A percentile compares a stretch with the other conserved stretches of the same genome.
These are phyloP conservation scores for Drosophila punjabiensis DNA, from an alignment of 1,140 invertebrate genomes.

Conservation along the genomic window DNA sequence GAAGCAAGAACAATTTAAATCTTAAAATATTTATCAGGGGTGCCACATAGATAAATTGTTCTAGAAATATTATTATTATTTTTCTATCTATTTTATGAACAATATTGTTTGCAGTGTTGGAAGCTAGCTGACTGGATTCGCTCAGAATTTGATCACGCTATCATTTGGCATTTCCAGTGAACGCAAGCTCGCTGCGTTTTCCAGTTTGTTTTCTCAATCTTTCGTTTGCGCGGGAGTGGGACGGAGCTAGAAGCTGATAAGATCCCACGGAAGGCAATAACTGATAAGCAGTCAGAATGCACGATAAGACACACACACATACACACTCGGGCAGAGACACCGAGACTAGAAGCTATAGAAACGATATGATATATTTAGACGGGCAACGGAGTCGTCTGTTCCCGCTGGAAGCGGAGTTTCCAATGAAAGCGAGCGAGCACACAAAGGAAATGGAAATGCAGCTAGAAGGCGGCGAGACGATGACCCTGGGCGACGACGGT, in stretches of 20 bases:
- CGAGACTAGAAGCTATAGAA: constrained; percentile 16
- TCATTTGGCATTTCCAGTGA: constrained; percentile 67
- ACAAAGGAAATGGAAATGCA: constrained; percentile 51
- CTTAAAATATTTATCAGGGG: background rate
- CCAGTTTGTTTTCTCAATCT: constrained; percentile 81
- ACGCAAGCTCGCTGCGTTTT: constrained; percentile 30
- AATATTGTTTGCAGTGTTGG: constrained; percentile 30
- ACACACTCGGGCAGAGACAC: constrained; percentile 18
- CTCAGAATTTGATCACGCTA: constrained; percentile 56
- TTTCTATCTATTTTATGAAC: background rate
- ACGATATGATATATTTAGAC: constrained; percentile 4
- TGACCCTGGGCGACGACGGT: constrained; percentile 42
- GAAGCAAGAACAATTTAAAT: no score
- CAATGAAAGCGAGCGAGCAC: constrained; percentile 38
- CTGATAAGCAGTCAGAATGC: constrained; percentile 60
- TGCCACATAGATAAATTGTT: background rate
- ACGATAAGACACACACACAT: constrained; percentile 44
- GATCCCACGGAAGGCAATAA: constrained; percentile 53
- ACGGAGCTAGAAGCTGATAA: constrained; percentile 52
- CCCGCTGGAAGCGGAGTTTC: constrained; percentile 30
- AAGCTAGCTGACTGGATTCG: background rate
- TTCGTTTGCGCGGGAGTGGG: constrained; percentile 60
- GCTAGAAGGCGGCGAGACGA: constrained; percentile 24
- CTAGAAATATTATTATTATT: background rate
- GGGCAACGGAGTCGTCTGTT: constrained; percentile 26